Base-by-base conservation (phyloP, 2,888 invertebrate species). In the Odontocolon sp. region DNA sequence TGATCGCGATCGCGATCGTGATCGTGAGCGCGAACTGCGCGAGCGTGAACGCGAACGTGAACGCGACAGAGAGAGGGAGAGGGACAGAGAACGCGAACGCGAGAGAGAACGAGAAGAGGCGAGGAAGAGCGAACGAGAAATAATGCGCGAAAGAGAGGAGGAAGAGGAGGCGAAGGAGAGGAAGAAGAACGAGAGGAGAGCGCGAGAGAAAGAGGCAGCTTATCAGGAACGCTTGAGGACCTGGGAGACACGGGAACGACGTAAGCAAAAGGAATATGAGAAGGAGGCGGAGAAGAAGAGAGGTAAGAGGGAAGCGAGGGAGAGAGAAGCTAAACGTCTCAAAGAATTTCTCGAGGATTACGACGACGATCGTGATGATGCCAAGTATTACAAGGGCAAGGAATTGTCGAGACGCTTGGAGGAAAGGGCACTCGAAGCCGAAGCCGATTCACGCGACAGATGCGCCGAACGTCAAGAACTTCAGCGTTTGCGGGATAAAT, bases 291-390 rank as follows among this genome's bases (percentile, higher is more conserved):
- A 97, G 86, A 95, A 96, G 83, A 97, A 97, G 89, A 92, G 96
- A 52, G 93, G 95, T 81, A 95, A 96, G 85, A 95, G 96, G 86
- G 96, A 96, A 86, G 98, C 98, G 89, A 93, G 97, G 73, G 95
- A 96, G 90, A 94, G 95, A 73, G 99, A 99, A 91, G 98, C 98
- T 0, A 96, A 97, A 91, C 93, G 97, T 45, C 93, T 99, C 66
- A 98, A 98, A 91, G 98, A 99, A 92, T 99, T 99, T 91, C 93
- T 99, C 2, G 99, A 99, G 91, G 99, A 99, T 91, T 99, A 99
- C 88, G 99, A 99, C 88, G 99, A 99, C 91, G 98, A 99, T 91
- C 93, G 98, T 63, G 98, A 99, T 91, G 99, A 99, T 90, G 93
- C 96, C 56, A 99, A 99, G 92, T 99, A 97, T 92, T 99, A 99